These are phyloP conservation scores for Eublepharis macularius DNA, from an alignment of 2,113 vertebrate species.

Conservation along the genomic window DNA sequence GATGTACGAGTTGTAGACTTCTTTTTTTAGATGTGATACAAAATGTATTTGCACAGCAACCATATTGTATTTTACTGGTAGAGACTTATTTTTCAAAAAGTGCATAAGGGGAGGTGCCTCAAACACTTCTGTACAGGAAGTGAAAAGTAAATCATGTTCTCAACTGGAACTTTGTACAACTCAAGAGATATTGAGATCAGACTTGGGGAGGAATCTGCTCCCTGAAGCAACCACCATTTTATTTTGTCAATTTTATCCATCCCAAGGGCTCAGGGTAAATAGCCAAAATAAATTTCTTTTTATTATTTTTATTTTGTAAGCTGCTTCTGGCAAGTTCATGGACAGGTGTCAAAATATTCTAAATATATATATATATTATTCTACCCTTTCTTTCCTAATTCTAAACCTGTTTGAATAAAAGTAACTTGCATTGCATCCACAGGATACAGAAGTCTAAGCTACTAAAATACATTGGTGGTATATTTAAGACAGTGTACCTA, in stretches of 20 bases:
- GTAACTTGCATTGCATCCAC: too few species aligned
- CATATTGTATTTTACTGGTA: background rate
- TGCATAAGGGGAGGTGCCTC: background rate
- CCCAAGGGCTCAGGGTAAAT: background rate
- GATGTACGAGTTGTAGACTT: background rate
- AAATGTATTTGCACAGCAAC: background rate
- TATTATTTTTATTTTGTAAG: too few species aligned
- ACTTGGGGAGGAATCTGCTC: background rate
- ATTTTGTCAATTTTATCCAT: background rate
- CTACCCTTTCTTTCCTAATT: too few species aligned
- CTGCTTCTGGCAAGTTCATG: too few species aligned
- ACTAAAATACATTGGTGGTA: background rate
- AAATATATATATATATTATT: too few species aligned
- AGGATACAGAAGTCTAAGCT: too few species aligned
- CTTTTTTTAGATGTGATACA: background rate
- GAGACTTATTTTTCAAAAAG: background rate
- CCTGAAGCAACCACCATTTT: background rate
- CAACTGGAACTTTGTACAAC: background rate
- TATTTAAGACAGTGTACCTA: too few species aligned
- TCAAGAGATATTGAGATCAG: background rate
- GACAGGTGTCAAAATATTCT: too few species aligned
- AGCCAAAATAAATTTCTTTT: background rate
- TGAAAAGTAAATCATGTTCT: background rate
- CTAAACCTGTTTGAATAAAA: too few species aligned
- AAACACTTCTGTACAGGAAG: background rate